These are phyloP conservation scores for Cataglyphis cursor DNA, from an alignment of 2,888 invertebrate genomes.

Conservation along the genomic window DNA sequence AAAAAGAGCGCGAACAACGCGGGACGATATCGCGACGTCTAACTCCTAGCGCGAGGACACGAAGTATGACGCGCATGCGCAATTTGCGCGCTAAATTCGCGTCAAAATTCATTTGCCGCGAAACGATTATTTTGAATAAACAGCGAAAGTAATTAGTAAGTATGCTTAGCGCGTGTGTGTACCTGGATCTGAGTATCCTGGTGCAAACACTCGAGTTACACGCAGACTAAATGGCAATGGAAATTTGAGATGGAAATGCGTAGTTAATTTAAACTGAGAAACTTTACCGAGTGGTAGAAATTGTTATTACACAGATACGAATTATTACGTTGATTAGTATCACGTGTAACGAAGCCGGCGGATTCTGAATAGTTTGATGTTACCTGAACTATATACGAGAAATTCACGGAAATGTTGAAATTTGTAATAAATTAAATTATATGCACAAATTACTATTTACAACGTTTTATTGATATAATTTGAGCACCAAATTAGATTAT, in stretches of 20 bases:
- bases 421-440: not conserved
- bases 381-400: not conserved
- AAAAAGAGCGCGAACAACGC: not conserved
- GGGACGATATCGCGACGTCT: not conserved
- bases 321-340: conserved; percentile 8
- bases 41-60: too few relatives aligned
- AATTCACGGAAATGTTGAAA: not conserved
- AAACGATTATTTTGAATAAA: not conserved
- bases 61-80: not conserved
- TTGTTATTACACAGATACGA: conserved; percentile 1
- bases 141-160: not conserved
- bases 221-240: not conserved
- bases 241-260: conserved; percentile 6
- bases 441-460: not conserved
- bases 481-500: too few relatives aligned
- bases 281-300: not conserved
- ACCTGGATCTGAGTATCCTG: too few relatives aligned
- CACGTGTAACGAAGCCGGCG: not conserved
- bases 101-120: not conserved
- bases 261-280: not conserved
- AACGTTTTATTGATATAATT: too few relatives aligned
- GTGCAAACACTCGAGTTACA: not conserved
- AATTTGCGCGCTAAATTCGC: not conserved
- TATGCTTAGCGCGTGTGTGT: not conserved
- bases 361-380: not conserved